Base-by-base conservation (phyloP, 2,888 invertebrate species). In the Amphipyra tragopoginis region DNA sequence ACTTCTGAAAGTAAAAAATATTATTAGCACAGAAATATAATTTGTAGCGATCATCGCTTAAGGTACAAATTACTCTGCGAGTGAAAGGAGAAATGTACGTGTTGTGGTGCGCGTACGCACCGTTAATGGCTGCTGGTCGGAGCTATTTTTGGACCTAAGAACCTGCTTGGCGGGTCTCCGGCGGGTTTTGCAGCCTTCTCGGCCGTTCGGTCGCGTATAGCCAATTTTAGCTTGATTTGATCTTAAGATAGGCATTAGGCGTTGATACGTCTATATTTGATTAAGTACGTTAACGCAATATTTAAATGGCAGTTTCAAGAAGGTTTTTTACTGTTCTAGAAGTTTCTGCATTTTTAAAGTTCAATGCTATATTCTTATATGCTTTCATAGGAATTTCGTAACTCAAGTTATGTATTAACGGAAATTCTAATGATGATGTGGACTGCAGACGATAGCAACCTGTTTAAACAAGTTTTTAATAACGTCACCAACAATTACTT, bases 1-100 rank as follows among this genome's bases (percentile, higher is more conserved):
- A 52, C 45, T 50, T 65, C 59, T 54, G 68, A 77, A 75, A 76
- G 65, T 56, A 60, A 67, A 66, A 48, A 39, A 36, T 47, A 42
- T 47, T 57, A 45, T 43, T 45, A 44, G 36, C 68, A 76, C 51
- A 58, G 66, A 54, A 85, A 84, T 82, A 76, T 73, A 45, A 66
- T 54, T 43, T 73, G 44, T 72, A 76, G 54, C 36, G 29, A 9
- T 65, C 43, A 64, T 57, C 50, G 13, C 47, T 70, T 84, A 88
- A 84, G 80, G 88, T 87, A 72, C 81, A 91, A 81, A 86, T 85
- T 86, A 79, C 86, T 69, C 77, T 87, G 85, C 73, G 67, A 84
- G 86, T 86, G 86, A 88, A 88, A 91, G 90, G 92, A 89, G 93
- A 93, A 92, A 93, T 90, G 80, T 86, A 86, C 88, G 84, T 87